Evolutionary conservation across 1,140 invertebrate species (phyloP).

Genomic region (Zaprionus nigranus): DNA sequence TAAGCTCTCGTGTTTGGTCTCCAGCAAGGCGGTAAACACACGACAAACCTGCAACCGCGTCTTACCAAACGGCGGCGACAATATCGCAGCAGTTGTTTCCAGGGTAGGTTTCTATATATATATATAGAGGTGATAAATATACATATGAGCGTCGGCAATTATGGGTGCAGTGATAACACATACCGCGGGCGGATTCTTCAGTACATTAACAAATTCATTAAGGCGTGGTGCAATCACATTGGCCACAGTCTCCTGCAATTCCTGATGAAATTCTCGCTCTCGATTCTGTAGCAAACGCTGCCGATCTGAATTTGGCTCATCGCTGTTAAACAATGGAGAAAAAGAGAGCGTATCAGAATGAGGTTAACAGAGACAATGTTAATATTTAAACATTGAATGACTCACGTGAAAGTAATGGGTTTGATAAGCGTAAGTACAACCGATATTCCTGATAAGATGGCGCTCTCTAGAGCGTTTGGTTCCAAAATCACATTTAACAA

Average conservation of each 20-base stretch:
- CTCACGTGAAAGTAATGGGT: constrained; percentile 79
- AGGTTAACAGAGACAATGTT: background rate
- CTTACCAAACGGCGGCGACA: constrained; percentile 91
- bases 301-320: constrained; percentile 78
- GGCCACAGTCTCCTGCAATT: constrained; percentile 87
- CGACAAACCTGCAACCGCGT: constrained; percentile 91
- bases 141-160: constrained; percentile 28
- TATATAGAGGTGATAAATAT: background rate
- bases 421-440: constrained; percentile 91
- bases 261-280: constrained; percentile 85
- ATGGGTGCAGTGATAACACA: constrained; percentile 31
- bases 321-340: constrained; percentile 43
- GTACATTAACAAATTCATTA: constrained; percentile 89
- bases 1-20: constrained; percentile 88
- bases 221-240: constrained; percentile 88
- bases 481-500: constrained; percentile 90
- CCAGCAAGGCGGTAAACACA: constrained; percentile 89
- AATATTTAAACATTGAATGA: constrained; percentile 4
- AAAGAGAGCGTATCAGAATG: background rate
- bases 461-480: constrained; percentile 89
- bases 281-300: constrained; percentile 73
- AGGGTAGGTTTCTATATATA: constrained; percentile 68
- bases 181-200: constrained; percentile 91
- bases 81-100: constrained; percentile 72
- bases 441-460: constrained; percentile 91